Conservation (phyloP, 2,888 invertebrate genomes). For the Strigamia crassipes region DNA sequence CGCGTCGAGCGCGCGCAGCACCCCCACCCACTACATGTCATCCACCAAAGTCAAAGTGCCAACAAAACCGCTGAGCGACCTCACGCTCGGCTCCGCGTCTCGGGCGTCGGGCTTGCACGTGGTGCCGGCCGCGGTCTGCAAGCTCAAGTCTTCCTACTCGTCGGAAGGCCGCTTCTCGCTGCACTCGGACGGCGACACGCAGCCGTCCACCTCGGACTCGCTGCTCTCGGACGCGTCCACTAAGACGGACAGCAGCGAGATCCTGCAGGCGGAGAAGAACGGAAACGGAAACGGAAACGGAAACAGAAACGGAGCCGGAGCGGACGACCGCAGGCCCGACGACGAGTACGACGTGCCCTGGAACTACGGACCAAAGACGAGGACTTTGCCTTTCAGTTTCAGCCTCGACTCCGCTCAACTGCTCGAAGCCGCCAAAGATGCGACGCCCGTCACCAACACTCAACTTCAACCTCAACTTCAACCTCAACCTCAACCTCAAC, state of each 20-base stretch:
- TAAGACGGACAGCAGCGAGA: neutral
- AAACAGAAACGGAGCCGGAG: too few relatives aligned
- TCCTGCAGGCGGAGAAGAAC: neutral
- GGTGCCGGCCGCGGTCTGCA: neutral
- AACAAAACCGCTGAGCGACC: slow-evolving; percentile 49
- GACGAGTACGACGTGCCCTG: slow-evolving; percentile 52
- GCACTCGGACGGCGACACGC: neutral
- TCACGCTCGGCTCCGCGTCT: slow-evolving; percentile 44
- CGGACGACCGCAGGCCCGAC: slow-evolving; percentile 49
- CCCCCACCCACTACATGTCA: slow-evolving; percentile 48
- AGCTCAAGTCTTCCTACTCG: neutral
- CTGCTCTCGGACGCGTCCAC: neutral
- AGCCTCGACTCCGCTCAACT: slow-evolving; percentile 44
- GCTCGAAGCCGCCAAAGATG: neutral
- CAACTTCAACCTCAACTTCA: neutral
- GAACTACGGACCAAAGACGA: slow-evolving; percentile 47
- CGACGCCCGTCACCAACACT: too few relatives aligned
- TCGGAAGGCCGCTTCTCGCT: neutral
- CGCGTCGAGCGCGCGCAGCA: slow-evolving; percentile 50
- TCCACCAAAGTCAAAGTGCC: slow-evolving; percentile 45
- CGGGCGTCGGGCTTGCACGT: neutral
- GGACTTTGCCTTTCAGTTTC: slow-evolving; percentile 31
- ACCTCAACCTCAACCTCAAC: too few relatives aligned
- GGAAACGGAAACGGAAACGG: too few relatives aligned
- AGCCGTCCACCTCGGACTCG: slow-evolving; percentile 1